phyloP scores from a whole-genome alignment of 1,140 invertebrate genomes.

The Heliconius nattereri region DNA sequence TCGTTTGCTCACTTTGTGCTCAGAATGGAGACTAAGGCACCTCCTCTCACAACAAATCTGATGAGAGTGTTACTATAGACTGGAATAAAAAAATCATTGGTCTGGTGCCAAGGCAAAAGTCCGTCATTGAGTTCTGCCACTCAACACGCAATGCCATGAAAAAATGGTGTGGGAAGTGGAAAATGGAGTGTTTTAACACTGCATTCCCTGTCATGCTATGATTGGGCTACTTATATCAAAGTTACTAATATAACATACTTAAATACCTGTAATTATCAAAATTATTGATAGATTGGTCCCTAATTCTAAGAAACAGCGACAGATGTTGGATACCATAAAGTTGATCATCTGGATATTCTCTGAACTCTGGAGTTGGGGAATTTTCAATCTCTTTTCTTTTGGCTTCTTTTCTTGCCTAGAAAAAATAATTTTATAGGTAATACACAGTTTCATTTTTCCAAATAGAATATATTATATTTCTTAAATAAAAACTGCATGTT shows the following conservation, averaged over 20 bases:
- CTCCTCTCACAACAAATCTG: too few species aligned
- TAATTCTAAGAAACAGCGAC: constrained; percentile 85
- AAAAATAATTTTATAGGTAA: constrained; percentile 11
- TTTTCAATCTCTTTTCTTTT: constrained; percentile 62
- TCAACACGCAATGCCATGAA: too few species aligned
- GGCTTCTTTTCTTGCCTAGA: constrained; percentile 64
- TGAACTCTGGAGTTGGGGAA: constrained; percentile 44
- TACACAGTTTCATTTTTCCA: neutral
- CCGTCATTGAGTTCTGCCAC: too few species aligned
- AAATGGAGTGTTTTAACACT: too few species aligned
- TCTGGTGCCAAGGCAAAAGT: too few species aligned
- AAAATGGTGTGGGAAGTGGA: too few species aligned
- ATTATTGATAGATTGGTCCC: constrained; percentile 84
- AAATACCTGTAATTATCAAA: constrained; percentile 83
- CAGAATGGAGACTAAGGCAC: too few species aligned
- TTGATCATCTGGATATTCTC: constrained; percentile 75
- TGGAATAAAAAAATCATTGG: too few species aligned
- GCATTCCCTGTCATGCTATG: too few species aligned
- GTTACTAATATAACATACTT: constrained; percentile 22
- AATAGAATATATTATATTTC: neutral
- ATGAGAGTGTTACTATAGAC: too few species aligned
- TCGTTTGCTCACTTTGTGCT: too few species aligned
- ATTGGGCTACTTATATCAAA: neutral
- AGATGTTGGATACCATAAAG: constrained; percentile 84
- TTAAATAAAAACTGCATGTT: neutral